Conservation (phyloP, 1,140 invertebrate genomes). For the Drosophila willistoni region DNA sequence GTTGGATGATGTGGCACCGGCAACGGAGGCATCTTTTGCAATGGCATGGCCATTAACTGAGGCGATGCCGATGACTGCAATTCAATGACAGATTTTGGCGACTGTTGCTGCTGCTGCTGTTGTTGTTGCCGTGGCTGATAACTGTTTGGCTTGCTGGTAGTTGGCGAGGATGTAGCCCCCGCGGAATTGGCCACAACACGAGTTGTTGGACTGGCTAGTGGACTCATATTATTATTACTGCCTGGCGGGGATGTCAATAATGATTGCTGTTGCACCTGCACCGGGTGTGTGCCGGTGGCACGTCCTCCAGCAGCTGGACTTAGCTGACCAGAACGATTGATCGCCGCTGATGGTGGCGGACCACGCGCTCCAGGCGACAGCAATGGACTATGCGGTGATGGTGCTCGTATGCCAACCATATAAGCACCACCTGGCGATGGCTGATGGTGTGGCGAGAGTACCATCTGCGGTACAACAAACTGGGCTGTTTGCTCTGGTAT, state of each 20-base stretch:
- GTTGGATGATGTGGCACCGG: slow-evolving; percentile 70
- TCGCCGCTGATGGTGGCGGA: slow-evolving; percentile 28
- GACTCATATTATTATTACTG: slow-evolving; percentile 51
- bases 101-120: slow-evolving; percentile 34
- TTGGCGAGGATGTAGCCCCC: slow-evolving; percentile 37
- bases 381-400: slow-evolving; percentile 72
- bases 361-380: slow-evolving; percentile 58
- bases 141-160: slow-evolving; percentile 48
- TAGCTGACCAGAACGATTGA: slow-evolving; percentile 49
- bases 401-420: slow-evolving; percentile 63
- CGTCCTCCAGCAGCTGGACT: slow-evolving; percentile 56
- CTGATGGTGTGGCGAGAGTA: slow-evolving; percentile 81
- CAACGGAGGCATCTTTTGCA: slow-evolving; percentile 75
- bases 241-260: slow-evolving; percentile 48
- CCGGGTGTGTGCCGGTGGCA: slow-evolving; percentile 18
- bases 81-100: slow-evolving; percentile 63
- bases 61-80: slow-evolving; percentile 54
- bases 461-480: slow-evolving; percentile 84
- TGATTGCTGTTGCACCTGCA: slow-evolving; percentile 40
- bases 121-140: slow-evolving; percentile 46
- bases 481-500: slow-evolving; percentile 84
- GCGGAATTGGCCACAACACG: slow-evolving; percentile 35
- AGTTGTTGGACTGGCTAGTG: slow-evolving; percentile 65
- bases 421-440: slow-evolving; percentile 35
- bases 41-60: slow-evolving; percentile 55